Base-by-base conservation (phyloP, 2,888 invertebrate species). In the Epinotia demarniana region DNA sequence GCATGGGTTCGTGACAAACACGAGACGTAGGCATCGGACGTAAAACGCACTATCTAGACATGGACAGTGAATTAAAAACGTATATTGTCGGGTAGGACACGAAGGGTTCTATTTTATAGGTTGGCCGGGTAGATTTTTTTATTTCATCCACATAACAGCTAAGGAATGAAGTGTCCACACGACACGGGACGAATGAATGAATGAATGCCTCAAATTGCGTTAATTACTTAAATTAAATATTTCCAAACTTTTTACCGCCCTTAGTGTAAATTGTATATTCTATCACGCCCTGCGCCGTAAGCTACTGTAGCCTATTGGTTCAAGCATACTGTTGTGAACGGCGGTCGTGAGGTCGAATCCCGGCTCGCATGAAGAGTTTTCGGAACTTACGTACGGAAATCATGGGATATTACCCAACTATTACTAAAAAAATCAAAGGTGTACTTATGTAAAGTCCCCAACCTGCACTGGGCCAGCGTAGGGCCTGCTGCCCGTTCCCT, bases 11-110 rank as follows among this genome's bases (percentile, higher is more conserved):
- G 19, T 68, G 67, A 39, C 16, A 58, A 58, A 68, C 69, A 58
- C 58, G 43, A 69, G 53, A 39, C 16, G 58, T 57, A 57, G 46
- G 43, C 58, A 27, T 16, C 43, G 19, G 46, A 13, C 39, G 57
- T 60, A 69, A 69, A 69, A 58, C 58, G 43, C 23, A 69, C 68
- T 58, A 23, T 13, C 33, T 55, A 68, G 58, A 69, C 58, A 46
- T 46, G n/a, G 69, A 9, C 46, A 23, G 58, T 60, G 23, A 69
- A 60, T 60, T 69, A 69, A 69, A 46, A 69, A 58, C 46, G n/a
- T 69, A 68, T 55, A 69, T 43, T 58, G 69, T 58, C 23, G 46
- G 46, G 46, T 23, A 58, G n/a, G 12, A 46, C 46, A 27, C 58
- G 12, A 60, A 60, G 43, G 68, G 58, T 46, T 39, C 57, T 16